A percentile compares a stretch with the other conserved stretches of the same genome.
Evolutionary conservation across 2,113 vertebrate genomes (phyloP).

Genomic region (Campylomormyrus numenius): DNA sequence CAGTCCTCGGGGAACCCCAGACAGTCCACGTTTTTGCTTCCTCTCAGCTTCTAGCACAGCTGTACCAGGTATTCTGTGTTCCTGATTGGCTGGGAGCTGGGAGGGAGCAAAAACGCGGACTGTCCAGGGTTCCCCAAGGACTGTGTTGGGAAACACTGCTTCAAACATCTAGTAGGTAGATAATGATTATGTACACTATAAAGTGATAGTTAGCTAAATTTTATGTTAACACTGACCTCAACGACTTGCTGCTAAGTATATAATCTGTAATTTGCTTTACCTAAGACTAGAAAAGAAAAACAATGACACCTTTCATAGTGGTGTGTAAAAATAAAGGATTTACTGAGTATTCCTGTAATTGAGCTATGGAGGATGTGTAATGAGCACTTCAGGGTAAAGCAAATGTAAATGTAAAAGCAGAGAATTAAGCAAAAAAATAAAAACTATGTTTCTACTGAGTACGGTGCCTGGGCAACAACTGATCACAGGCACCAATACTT

Average conservation of each 20-base stretch:
- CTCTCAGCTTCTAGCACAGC: too few relatives aligned
- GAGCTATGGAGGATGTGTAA: neutral
- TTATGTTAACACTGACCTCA: neutral
- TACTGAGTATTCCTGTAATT: neutral
- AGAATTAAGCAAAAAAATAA: neutral
- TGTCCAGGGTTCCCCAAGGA: too few relatives aligned
- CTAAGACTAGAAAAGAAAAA: neutral
- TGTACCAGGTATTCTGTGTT: too few relatives aligned
- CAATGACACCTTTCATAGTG: neutral
- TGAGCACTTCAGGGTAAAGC: neutral
- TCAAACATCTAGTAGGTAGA: neutral
- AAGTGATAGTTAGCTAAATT: neutral
- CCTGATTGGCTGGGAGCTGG: too few relatives aligned
- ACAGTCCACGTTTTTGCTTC: too few relatives aligned
- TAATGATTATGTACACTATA: neutral
- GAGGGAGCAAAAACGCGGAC: too few relatives aligned
- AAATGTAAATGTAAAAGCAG: neutral
- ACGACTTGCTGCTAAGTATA: neutral
- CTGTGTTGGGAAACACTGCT: too few relatives aligned
- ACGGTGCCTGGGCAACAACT: neutral
- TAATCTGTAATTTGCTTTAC: neutral
- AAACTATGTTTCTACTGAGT: neutral
- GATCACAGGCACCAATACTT: neutral
- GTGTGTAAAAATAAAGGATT: neutral
- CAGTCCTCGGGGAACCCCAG: too few relatives aligned